These are phyloP conservation scores for Dicrostonyx torquatus DNA, from an alignment of 2,797 vertebrate genomes.

Conservation along the genomic window DNA sequence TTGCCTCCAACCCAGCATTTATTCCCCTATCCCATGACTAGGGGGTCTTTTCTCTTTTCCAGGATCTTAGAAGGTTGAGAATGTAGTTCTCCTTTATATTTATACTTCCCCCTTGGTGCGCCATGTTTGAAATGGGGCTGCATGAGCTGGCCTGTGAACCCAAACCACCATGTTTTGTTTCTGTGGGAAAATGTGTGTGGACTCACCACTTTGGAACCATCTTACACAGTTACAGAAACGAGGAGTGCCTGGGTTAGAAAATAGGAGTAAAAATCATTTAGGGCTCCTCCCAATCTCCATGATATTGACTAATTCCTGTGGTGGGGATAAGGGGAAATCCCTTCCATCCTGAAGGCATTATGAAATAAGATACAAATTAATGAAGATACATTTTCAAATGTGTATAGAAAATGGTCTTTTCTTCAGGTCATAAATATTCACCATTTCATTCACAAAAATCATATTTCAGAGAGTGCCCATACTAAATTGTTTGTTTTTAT, in stretches of 20 bases:
- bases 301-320: neutral
- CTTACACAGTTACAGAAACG: slow-evolving; percentile 22
- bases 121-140: slow-evolving; percentile 36
- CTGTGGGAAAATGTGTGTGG: slow-evolving; percentile 20
- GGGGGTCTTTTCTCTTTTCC: neutral
- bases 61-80: neutral
- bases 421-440: neutral
- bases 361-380: slow-evolving; percentile 7
- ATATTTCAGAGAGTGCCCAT: neutral
- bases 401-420: neutral
- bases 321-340: neutral
- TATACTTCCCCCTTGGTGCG: neutral
- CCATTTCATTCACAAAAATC: slow-evolving; percentile 18
- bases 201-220: neutral
- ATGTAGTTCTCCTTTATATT: neutral
- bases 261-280: neutral
- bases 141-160: neutral
- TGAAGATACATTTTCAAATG: slow-evolving; percentile 12
- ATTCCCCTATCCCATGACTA: neutral
- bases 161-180: slow-evolving; percentile 25
- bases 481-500: neutral
- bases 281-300: neutral
- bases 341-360: neutral
- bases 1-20: neutral
- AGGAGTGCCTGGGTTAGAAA: slow-evolving; percentile 23